phyloP scores from a whole-genome alignment of 2,113 vertebrate genomes.

The Ramphastos sulfuratus region DNA sequence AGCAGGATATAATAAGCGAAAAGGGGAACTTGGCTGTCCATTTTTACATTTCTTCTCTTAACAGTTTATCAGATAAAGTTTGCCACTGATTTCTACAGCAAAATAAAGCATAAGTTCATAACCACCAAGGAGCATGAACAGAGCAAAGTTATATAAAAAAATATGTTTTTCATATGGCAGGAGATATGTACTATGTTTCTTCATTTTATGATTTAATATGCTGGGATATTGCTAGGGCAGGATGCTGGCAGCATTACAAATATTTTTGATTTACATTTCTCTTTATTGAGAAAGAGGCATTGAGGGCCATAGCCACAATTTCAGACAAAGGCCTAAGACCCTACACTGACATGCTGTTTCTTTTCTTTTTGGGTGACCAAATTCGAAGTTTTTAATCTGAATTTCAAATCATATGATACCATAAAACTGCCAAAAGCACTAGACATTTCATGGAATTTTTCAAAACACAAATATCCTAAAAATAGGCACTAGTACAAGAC shows the following conservation, averaged over 20 bases:
- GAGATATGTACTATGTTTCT: background rate
- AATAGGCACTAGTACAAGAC: background rate
- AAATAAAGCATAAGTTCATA: background rate
- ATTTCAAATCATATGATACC: background rate
- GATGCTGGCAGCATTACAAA: background rate
- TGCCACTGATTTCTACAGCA: background rate
- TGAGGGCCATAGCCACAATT: background rate
- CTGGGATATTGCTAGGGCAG: background rate
- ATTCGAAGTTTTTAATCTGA: background rate
- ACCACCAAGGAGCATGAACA: background rate
- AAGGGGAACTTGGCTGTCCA: background rate
- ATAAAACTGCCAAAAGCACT: background rate
- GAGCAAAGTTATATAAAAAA: background rate
- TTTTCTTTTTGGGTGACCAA: background rate
- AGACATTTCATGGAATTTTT: background rate
- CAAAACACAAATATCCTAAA: background rate
- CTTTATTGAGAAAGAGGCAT: background rate
- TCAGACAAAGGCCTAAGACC: constrained; percentile 2
- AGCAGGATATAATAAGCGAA: background rate
- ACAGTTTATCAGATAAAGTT: background rate
- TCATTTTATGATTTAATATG: background rate
- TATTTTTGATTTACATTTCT: constrained; percentile 19
- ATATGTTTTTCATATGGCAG: background rate
- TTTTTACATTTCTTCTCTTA: background rate
- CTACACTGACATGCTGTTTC: background rate